phyloP scores from a whole-genome alignment of 1,140 invertebrate species.

The Nasonia longicornis region DNA sequence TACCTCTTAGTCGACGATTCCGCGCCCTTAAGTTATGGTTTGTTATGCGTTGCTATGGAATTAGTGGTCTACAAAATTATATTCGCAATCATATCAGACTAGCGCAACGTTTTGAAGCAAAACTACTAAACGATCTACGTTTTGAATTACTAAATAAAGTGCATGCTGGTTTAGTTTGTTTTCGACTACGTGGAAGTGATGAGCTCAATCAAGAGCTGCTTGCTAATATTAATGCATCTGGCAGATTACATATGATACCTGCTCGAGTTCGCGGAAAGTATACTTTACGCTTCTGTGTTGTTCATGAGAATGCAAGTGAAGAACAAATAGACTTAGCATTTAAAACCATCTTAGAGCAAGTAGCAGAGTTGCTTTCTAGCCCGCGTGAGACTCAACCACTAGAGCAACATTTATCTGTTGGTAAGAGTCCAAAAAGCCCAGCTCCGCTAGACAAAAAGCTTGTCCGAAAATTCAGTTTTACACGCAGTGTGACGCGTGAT shows the following conservation, averaged over 20 bases:
- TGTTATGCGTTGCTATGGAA: conserved; percentile 85
- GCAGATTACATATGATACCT: conserved; percentile 91
- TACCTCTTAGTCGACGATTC: conserved; percentile 88
- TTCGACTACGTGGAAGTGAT: conserved; percentile 78
- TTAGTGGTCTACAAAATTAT: conserved; percentile 84
- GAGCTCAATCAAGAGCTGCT: conserved; percentile 84
- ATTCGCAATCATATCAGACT: conserved; percentile 89
- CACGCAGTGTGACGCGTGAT: conserved; percentile 75
- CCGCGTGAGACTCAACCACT: conserved; percentile 45
- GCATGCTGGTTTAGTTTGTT: conserved; percentile 79
- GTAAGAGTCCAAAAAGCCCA: conserved; percentile 67
- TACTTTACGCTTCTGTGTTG: conserved; percentile 87
- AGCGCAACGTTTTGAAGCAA: conserved; percentile 86
- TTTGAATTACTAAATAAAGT: conserved; percentile 91
- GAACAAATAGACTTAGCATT: conserved; percentile 84
- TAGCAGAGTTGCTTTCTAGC: conserved; percentile 74
- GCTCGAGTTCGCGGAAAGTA: conserved; percentile 83
- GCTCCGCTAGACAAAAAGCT: conserved; percentile 72
- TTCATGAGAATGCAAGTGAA: conserved; percentile 82
- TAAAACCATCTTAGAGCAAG: conserved; percentile 78
- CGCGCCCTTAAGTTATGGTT: conserved; percentile 92
- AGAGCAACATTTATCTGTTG: conserved; percentile 59
- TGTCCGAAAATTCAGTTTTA: conserved; percentile 75
- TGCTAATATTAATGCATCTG: conserved; percentile 87
- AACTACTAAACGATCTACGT: conserved; percentile 79